phyloP scores from a whole-genome alignment of 2,888 invertebrate genomes.

The Ceratothoa steindachneri region DNA sequence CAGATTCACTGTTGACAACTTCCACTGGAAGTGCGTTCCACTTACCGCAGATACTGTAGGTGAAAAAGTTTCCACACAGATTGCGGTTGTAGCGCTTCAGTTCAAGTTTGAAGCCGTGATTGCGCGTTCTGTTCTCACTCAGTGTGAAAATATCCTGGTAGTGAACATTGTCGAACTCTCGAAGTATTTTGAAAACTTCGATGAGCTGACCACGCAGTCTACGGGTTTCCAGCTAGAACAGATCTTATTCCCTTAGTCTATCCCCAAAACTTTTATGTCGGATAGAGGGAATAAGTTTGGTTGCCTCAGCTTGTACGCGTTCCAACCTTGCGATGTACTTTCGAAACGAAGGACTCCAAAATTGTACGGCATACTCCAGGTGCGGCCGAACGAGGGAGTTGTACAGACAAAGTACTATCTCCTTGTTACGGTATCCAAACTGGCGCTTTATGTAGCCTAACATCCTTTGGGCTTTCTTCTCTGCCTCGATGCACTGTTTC shows the following conservation, averaged over 20 bases:
- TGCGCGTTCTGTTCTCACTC: neutral
- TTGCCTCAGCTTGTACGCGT: neutral
- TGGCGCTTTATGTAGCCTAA: neutral
- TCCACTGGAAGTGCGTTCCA: neutral
- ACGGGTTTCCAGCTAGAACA: constrained; percentile 3
- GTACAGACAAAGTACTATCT: constrained; percentile 8
- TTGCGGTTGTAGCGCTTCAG: neutral
- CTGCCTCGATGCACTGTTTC: constrained; percentile 3
- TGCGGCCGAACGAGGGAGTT: constrained; percentile 9
- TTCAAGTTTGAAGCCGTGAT: neutral
- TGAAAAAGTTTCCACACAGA: neutral
- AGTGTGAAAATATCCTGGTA: neutral
- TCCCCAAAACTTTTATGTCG: neutral
- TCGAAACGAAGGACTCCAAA: neutral
- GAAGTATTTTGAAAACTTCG: neutral
- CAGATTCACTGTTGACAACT: neutral
- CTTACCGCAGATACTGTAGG: neutral
- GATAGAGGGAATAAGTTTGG: neutral
- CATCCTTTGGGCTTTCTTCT: constrained; percentile 6
- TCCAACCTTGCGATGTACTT: constrained; percentile 14
- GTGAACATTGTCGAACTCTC: neutral
- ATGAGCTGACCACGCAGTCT: neutral
- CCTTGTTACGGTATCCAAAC: constrained; percentile 9
- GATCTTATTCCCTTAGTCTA: neutral
- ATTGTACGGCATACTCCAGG: constrained; percentile 1